Evolutionary conservation across 2,797 vertebrate species (phyloP).

Genomic region (Chromobotia macracanthus): DNA sequence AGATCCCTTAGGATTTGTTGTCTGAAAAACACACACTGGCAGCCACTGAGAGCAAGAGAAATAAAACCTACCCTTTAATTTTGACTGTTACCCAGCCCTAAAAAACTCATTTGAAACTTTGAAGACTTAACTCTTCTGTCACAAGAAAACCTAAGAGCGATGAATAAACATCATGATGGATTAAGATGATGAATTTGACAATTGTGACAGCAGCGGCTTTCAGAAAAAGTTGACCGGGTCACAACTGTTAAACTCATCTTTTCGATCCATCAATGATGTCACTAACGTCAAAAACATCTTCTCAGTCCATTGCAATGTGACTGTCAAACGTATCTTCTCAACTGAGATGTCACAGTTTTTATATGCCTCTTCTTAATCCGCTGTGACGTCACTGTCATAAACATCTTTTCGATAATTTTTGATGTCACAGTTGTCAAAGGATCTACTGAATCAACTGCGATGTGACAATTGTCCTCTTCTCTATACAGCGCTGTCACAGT

Average conservation of each 20-base stretch:
- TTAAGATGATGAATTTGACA: conserved; percentile 78
- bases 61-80: conserved; percentile 71
- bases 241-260: conserved; percentile 1
- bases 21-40: conserved; percentile 67
- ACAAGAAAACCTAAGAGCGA: conserved; percentile 72
- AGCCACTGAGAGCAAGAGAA: conserved; percentile 74
- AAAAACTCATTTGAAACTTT: conserved; percentile 33
- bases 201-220: conserved; percentile 64
- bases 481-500: background rate
- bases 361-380: background rate
- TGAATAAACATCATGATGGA: conserved; percentile 71
- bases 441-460: no score
- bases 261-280: background rate
- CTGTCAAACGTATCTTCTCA: background rate
- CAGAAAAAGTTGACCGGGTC: conserved; percentile 51
- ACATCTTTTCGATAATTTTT: background rate
- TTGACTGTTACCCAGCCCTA: conserved; percentile 54
- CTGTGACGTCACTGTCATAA: conserved; percentile 21
- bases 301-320: background rate
- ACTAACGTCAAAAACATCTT: background rate
- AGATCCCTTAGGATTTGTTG: conserved; percentile 65
- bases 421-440: conserved; percentile 72
- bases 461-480: conserved; percentile 1
- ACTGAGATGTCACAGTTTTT: background rate
- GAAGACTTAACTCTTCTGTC: conserved; percentile 68